phyloP scores from a whole-genome alignment of 1,140 invertebrate genomes.

The Drosophila saltans region DNA sequence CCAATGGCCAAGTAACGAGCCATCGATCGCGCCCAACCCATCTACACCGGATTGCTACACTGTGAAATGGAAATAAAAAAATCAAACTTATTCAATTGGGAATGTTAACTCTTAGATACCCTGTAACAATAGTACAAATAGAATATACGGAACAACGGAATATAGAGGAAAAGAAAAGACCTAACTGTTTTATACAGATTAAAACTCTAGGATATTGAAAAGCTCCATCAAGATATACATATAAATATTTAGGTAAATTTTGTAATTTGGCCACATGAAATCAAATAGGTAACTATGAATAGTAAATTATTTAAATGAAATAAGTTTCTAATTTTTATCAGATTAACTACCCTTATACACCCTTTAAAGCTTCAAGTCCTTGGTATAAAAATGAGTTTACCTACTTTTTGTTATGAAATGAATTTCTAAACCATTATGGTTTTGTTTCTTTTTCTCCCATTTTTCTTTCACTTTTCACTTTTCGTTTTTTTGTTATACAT shows the following conservation, averaged over 20 bases:
- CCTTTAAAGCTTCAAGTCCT: slow-evolving; percentile 1
- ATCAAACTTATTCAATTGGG: not conserved
- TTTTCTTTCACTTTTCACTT: not conserved
- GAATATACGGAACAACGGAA: too few species aligned
- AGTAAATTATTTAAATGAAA: too few species aligned
- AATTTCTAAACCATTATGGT: slow-evolving; percentile 41
- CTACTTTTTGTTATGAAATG: slow-evolving; percentile 47
- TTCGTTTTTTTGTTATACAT: slow-evolving; percentile 20
- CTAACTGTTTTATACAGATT: too few species aligned
- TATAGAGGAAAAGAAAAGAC: too few species aligned
- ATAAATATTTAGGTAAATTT: too few species aligned
- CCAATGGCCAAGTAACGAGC: slow-evolving; percentile 51
- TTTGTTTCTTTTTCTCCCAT: not conserved
- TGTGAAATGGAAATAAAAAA: slow-evolving; percentile 26
- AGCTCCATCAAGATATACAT: too few species aligned
- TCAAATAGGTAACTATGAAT: too few species aligned
- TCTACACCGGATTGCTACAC: not conserved
- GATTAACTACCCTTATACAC: not conserved
- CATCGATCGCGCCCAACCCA: slow-evolving; percentile 16
- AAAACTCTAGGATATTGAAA: too few species aligned
- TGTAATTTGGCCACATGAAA: too few species aligned
- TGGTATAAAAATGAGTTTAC: slow-evolving; percentile 1
- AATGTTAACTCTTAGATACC: not conserved
- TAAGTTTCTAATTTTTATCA: too few species aligned
- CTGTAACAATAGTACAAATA: too few species aligned